Evolutionary conservation across 2,797 vertebrate genomes (phyloP).

Genomic region (Manis javanica): DNA sequence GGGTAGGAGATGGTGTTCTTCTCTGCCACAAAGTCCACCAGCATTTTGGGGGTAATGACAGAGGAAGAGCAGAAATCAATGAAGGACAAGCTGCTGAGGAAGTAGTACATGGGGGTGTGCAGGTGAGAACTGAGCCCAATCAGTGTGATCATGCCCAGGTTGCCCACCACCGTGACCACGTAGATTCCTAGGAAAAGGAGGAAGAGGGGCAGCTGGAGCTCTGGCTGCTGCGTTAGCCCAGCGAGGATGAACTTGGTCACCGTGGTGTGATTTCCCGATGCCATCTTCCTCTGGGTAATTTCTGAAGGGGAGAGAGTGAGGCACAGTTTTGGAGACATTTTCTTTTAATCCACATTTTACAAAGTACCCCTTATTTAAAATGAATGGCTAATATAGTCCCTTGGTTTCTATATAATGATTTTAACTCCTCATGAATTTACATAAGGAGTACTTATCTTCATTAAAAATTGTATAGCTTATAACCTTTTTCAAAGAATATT

Average conservation of each 20-base stretch:
- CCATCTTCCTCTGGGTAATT: not conserved
- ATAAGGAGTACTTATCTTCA: too few species aligned
- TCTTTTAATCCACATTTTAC: not conserved
- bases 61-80: constrained; percentile 57
- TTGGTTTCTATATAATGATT: too few species aligned
- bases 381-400: too few species aligned
- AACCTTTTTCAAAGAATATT: too few species aligned
- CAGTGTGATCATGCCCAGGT: constrained; percentile 51
- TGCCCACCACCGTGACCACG: constrained; percentile 47
- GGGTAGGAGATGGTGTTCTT: constrained; percentile 65
- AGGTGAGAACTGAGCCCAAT: not conserved
- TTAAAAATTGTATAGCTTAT: too few species aligned
- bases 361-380: too few species aligned
- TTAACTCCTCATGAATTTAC: too few species aligned
- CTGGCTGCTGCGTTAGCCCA: not conserved
- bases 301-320: not conserved
- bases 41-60: constrained; percentile 60
- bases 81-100: constrained; percentile 62
- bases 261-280: not conserved
- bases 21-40: constrained; percentile 43
- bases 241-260: not conserved
- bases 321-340: not conserved
- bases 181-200: constrained; percentile 15
- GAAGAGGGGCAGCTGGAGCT: constrained; percentile 5
- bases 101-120: constrained; percentile 47